These are phyloP conservation scores for Dipodomys stephensi DNA, from an alignment of 2,113 vertebrate genomes.

Conservation along the genomic window DNA sequence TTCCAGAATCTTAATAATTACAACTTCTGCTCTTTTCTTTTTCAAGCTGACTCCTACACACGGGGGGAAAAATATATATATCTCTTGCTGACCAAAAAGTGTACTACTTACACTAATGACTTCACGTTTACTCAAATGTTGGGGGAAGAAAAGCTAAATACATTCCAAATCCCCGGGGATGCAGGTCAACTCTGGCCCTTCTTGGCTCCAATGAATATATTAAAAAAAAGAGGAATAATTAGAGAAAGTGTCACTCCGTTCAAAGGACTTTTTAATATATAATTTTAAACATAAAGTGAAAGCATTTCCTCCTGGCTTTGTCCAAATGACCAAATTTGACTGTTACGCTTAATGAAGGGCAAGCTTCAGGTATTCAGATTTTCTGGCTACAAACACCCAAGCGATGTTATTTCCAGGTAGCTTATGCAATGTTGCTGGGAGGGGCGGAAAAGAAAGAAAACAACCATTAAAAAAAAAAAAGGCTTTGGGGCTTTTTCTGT, in stretches of 20 bases:
- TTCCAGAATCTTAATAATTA: slow-evolving; percentile 37
- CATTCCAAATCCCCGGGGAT: not conserved
- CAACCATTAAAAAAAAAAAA: slow-evolving; percentile 53
- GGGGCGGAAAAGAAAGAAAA: slow-evolving; percentile 70
- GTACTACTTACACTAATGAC: slow-evolving; percentile 32
- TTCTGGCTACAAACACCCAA: not conserved
- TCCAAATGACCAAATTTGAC: not conserved
- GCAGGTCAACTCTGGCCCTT: slow-evolving; percentile 43
- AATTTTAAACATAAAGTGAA: not conserved
- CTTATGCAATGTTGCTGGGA: slow-evolving; percentile 75
- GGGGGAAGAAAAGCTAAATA: no score
- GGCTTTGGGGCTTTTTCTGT: slow-evolving; percentile 69
- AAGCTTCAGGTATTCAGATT: slow-evolving; percentile 58
- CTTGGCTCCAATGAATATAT: slow-evolving; percentile 18
- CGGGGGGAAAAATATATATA: not conserved
- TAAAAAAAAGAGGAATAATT: slow-evolving; percentile 60
- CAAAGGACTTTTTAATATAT: not conserved
- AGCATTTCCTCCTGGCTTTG: not conserved
- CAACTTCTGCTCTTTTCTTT: slow-evolving; percentile 57
- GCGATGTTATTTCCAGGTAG: slow-evolving; percentile 71
- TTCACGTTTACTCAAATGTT: slow-evolving; percentile 23
- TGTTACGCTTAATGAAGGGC: not conserved
- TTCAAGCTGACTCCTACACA: not conserved
- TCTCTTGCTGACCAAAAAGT: not conserved
- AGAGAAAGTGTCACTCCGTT: slow-evolving; percentile 43